Conservation (phyloP, 2,888 invertebrate species). For the Celastrina argiolus region DNA sequence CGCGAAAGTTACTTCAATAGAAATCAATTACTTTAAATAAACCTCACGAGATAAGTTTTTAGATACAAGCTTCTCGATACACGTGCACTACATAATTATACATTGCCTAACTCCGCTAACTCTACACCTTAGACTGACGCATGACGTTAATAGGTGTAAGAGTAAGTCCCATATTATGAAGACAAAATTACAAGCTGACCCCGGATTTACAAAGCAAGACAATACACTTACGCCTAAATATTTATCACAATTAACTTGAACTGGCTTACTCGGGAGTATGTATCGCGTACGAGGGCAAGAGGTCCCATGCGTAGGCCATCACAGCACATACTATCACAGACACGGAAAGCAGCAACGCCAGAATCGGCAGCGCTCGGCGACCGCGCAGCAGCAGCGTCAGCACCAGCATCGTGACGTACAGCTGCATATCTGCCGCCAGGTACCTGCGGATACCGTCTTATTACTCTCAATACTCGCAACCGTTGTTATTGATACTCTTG, state of each 20-base stretch:
- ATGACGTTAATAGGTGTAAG: no score
- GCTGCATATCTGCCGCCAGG: slow-evolving; percentile 69
- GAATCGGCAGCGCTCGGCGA: slow-evolving; percentile 47
- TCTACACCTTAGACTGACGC: no score
- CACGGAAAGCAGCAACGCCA: slow-evolving; percentile 44
- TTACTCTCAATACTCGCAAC: no score
- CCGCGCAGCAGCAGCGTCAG: slow-evolving; percentile 53
- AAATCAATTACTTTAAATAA: background rate
- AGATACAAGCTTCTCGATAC: no score
- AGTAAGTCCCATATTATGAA: no score
- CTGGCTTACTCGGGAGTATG: slow-evolving; percentile 62
- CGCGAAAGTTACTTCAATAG: slow-evolving; percentile 48
- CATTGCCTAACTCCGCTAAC: no score
- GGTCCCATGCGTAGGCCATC: slow-evolving; percentile 54
- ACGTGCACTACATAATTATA: no score
- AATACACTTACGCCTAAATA: no score
- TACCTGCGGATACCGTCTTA: slow-evolving; percentile 57
- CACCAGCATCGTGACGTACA: slow-evolving; percentile 53
- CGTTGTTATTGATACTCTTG: no score
- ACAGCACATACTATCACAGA: slow-evolving; percentile 40
- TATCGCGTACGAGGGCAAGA: slow-evolving; percentile 59
- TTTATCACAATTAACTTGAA: slow-evolving; percentile 30
- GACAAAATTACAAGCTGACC: no score
- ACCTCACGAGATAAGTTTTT: no score
- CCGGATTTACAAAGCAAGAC: no score